Percentiles rank a stretch among this genome's conserved stretches.
Evolutionary conservation across 2,113 vertebrate species (phyloP).

Genomic region (Cynocephalus volans): DNA sequence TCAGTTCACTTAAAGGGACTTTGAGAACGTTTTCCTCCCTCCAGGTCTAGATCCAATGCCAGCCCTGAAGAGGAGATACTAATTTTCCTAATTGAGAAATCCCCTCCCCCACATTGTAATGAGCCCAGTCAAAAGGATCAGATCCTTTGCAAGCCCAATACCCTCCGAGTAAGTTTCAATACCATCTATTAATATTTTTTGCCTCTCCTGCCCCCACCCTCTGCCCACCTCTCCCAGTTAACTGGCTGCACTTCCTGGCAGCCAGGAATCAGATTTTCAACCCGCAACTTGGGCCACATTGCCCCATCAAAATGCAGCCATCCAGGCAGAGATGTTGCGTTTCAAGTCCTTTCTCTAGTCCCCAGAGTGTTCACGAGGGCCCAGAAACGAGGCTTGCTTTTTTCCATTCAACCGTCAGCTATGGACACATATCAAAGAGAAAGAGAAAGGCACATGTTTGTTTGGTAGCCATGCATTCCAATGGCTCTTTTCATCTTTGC

Average conservation of each 20-base stretch:
- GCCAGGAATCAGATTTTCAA: conserved; percentile 71
- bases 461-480: not conserved
- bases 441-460: rapidly evolving
- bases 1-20: not conserved
- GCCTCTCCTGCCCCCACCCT: conserved; percentile 75
- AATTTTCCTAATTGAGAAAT: not conserved
- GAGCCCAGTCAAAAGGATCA: conserved; percentile 71
- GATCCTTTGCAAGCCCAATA: conserved; percentile 75
- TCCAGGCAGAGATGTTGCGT: conserved; percentile 64
- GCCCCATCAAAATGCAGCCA: conserved; percentile 60
- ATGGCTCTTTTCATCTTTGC: not conserved
- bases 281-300: conserved; percentile 70
- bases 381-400: conserved; percentile 79
- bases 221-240: not conserved
- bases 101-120: not conserved
- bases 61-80: rapidly evolving
- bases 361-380: conserved; percentile 73
- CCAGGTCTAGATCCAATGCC: not conserved
- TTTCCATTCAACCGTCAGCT: conserved; percentile 81
- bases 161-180: conserved; percentile 85
- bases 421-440: conserved; percentile 78
- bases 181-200: conserved; percentile 74
- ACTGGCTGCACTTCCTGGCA: conserved; percentile 69
- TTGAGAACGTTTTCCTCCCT: not conserved
- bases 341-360: conserved; percentile 75